These are phyloP conservation scores for Tetragnatha versicolor DNA, from an alignment of 1,140 invertebrate genomes.

Conservation along the genomic window DNA sequence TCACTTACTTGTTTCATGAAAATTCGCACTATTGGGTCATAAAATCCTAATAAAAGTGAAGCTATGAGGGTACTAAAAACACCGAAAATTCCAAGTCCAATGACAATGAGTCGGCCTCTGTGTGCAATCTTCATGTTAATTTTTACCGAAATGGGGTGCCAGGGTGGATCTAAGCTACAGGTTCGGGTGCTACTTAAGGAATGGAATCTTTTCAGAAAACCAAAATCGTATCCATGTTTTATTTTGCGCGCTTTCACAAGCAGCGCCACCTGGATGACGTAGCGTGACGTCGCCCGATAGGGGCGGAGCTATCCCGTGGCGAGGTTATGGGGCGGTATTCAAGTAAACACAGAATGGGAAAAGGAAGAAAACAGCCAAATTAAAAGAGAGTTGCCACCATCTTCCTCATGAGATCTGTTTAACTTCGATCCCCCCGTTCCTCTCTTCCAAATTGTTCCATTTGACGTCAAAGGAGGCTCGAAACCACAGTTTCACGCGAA, in stretches of 20 bases:
- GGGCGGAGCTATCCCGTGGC: background rate
- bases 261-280: slow-evolving; percentile 47
- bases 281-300: slow-evolving; percentile 3
- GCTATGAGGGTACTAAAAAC: background rate
- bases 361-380: slow-evolving; percentile 27
- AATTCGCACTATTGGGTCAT: slow-evolving; percentile 9
- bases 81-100: slow-evolving; percentile 6
- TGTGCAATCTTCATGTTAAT: background rate
- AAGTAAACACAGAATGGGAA: slow-evolving; percentile 31
- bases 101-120: slow-evolving; percentile 15
- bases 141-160: no score
- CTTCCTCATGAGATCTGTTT: no score
- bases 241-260: slow-evolving; percentile 45
- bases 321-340: slow-evolving; percentile 27
- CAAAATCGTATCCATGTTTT: slow-evolving; percentile 46
- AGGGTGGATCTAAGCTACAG: no score
- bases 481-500: slow-evolving; percentile 11
- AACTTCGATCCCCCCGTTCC: background rate
- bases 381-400: background rate
- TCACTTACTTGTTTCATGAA: slow-evolving; percentile 30
- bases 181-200: slow-evolving; percentile 13
- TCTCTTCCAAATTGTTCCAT: background rate
- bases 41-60: slow-evolving; percentile 8
- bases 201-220: slow-evolving; percentile 18
- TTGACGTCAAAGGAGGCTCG: slow-evolving; percentile 20